Percentiles rank a stretch among this genome's conserved stretches.
These are phyloP conservation scores for Caranx melampygus DNA, from an alignment of 2,113 vertebrate species.

Conservation along the genomic window DNA sequence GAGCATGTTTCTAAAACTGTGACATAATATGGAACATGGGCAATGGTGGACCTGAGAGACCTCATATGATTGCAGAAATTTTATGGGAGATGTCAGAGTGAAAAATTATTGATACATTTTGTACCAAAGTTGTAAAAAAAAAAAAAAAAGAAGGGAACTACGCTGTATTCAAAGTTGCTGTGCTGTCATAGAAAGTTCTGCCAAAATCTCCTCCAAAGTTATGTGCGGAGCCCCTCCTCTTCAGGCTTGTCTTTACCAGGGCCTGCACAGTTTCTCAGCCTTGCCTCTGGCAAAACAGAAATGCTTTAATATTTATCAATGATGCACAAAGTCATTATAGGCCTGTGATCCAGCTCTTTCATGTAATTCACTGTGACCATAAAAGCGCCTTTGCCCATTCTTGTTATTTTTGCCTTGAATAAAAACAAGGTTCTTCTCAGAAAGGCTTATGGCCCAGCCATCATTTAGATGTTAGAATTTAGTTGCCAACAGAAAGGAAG, in stretches of 20 bases:
- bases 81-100: constrained; percentile 28
- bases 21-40: constrained; percentile 8
- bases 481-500: not conserved
- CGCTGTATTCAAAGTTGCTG: constrained; percentile 13
- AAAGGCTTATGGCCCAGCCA: not conserved
- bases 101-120: constrained; percentile 20
- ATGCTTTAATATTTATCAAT: not conserved
- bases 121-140: constrained; percentile 31
- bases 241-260: not conserved
- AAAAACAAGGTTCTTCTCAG: not conserved
- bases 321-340: not conserved
- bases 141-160: not conserved
- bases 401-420: not conserved
- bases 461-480: not conserved
- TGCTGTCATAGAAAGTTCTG: constrained; percentile 15
- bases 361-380: not conserved
- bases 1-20: constrained; percentile 10
- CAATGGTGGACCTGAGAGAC: not conserved
- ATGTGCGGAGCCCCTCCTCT: not conserved
- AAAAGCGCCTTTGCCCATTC: not conserved
- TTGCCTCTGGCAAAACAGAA: not conserved
- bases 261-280: not conserved
- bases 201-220: constrained; percentile 33
- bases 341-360: not conserved
- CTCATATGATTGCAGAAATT: constrained; percentile 13